Percentiles rank a stretch among this genome's conserved stretches.
phyloP scores from a whole-genome alignment of 23 tunicate species.

The Oikopleura albicans region DNA sequence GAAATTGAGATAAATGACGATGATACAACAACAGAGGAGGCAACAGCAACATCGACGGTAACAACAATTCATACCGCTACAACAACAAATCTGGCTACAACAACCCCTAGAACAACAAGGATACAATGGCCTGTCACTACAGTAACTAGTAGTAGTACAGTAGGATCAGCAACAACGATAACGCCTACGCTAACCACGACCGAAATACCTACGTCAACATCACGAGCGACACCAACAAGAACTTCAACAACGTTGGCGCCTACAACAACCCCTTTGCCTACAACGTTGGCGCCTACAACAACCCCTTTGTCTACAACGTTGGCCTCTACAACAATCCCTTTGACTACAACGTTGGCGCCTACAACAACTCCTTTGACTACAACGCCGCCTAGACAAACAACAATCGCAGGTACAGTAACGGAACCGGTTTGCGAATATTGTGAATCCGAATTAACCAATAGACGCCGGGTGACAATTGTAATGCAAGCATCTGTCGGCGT shows the following conservation, averaged over 20 bases:
- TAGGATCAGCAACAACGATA: not conserved
- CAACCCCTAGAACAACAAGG: not conserved
- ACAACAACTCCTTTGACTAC: not conserved
- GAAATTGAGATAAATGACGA: no score
- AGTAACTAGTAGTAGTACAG: not conserved
- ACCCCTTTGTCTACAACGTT: not conserved
- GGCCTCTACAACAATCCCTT: not conserved
- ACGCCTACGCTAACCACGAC: slow-evolving; percentile 12
- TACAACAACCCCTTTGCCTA: not conserved
- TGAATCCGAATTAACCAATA: no score
- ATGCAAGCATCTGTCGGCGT: no score
- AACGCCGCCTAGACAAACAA: not conserved
- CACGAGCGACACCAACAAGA: no score
- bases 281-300: not conserved
- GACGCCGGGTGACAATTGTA: no score
- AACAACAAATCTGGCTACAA: not conserved
- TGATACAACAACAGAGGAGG: no score
- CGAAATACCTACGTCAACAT: not conserved
- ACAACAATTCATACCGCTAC: no score
- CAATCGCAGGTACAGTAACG: not conserved
- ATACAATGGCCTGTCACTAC: not conserved
- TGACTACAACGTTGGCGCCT: not conserved
- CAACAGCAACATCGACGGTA: no score
- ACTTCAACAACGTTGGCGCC: not conserved
- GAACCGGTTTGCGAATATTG: no score